Evolutionary conservation across 2,888 invertebrate genomes (phyloP).

Genomic region (Sphaerophoria rueppellii): DNA sequence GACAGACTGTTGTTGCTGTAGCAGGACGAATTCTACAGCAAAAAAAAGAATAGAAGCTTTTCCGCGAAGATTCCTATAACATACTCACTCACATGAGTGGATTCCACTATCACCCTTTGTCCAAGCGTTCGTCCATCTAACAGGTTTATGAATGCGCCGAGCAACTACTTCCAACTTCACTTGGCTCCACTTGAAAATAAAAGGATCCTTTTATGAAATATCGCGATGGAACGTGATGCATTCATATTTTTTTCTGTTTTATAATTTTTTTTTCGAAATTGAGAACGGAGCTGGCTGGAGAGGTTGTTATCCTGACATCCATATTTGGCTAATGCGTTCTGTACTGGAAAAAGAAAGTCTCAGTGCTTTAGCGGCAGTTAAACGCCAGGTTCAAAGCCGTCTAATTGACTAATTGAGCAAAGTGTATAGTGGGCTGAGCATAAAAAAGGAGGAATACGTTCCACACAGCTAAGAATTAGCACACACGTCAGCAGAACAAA

Average conservation of each 20-base stretch:
- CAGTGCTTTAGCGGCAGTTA: conserved; percentile 16
- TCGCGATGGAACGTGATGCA: conserved; percentile 57
- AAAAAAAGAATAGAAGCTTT: conserved; percentile 22
- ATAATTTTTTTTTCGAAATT: conserved; percentile 39
- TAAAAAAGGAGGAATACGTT: conserved; percentile 2
- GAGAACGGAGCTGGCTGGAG: conserved; percentile 19
- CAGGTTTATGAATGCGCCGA: conserved; percentile 50
- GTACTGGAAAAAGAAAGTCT: background rate
- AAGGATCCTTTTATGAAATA: conserved; percentile 59
- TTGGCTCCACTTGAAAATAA: conserved; percentile 20
- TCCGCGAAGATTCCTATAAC: background rate
- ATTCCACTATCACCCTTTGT: conserved; percentile 59
- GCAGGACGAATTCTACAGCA: background rate
- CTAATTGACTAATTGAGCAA: conserved; percentile 68
- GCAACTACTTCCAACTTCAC: conserved; percentile 24
- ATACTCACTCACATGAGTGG: conserved; percentile 14
- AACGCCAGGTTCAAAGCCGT: conserved; percentile 58
- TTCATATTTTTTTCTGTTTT: conserved; percentile 49
- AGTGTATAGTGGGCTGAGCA: background rate
- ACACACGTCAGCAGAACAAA: conserved; percentile 43
- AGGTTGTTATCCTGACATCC: conserved; percentile 32
- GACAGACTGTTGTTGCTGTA: background rate
- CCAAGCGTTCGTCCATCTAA: conserved; percentile 56
- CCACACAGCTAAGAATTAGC: background rate
- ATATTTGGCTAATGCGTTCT: conserved; percentile 49